These are phyloP conservation scores for Tenthredo scrophulariae DNA, from an alignment of 2,888 invertebrate genomes.

Conservation along the genomic window DNA sequence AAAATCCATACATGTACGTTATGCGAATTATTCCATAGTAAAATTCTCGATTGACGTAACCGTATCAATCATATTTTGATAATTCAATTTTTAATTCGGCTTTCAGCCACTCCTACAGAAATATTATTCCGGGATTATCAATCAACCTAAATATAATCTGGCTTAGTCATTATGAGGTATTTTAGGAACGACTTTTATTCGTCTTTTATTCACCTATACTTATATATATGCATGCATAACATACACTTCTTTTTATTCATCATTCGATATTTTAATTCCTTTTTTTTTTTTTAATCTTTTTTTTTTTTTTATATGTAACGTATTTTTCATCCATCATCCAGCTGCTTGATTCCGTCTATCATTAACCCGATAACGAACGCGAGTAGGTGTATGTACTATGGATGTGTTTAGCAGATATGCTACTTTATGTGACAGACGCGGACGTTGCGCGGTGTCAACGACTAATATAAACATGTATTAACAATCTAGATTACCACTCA, in stretches of 20 bases:
- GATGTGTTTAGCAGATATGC: conserved; percentile 5
- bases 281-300: not conserved
- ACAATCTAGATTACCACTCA: conserved; percentile 19
- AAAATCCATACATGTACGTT: too few species aligned
- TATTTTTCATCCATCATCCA: conserved; percentile 22
- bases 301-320: not conserved
- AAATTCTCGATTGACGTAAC: conserved; percentile 9
- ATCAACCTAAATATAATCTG: conserved; percentile 20
- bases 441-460: not conserved
- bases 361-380: conserved; percentile 15
- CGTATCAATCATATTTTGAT: conserved; percentile 16
- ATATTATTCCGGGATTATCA: conserved; percentile 23
- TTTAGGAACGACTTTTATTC: not conserved
- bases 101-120: not conserved
- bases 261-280: not conserved
- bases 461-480: conserved; percentile 7
- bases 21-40: not conserved
- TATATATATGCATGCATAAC: not conserved
- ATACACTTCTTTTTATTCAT: not conserved
- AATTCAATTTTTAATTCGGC: conserved; percentile 42
- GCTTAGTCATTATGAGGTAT: not conserved
- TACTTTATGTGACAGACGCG: not conserved
- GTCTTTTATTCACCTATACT: not conserved
- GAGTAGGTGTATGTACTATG: not conserved
- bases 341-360: conserved; percentile 13